Evolutionary conservation across 2,888 invertebrate genomes (phyloP), one percentile per base, ranked within the genome.

Genomic region (Meta bourneti): DNA sequence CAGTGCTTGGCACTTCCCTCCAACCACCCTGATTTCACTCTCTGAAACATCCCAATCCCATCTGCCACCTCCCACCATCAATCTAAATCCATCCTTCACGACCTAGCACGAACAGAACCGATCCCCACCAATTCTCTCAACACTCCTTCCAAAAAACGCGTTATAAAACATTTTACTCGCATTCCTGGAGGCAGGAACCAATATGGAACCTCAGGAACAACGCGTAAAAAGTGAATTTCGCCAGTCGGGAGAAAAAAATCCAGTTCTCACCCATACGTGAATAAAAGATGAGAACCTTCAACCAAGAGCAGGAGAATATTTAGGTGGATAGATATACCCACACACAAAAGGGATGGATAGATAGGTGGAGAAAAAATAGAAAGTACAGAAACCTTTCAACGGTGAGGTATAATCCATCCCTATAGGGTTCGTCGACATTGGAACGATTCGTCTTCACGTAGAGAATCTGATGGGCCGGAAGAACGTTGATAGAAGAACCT

Each of bases 331-430:
- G 34, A 51, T 52, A 52, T 72, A 72, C n/a, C 11, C 16, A 20
- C 34, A 71, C 51, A 61, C 51, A 61, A 61, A 61, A 69, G 34
- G 61, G 54, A 71, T 19, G n/a, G 19, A 74, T 11, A 34, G 34
- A 34, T 34, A 2, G 34, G 34, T 34, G 34, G 34, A 34, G 34
- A 34, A 34, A 34, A 34, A 34, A 34, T 34, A 34, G 34, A 34
- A 34, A 34, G 34, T 34, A 34, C 34, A 34, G 52, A 74, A 19
- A 49, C 52, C 72, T 87, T 87, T 80, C 87, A 87, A 48, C 71
- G 87, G 34, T 79, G n/a, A 87, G 84, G 87, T 87, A 78, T 79
- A 87, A 87, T 87, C 87, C 80, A 87, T 72, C 78, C 85, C 61
- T 77, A 34, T 9, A 79, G 87, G 79, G 71, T 80, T 72, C 71